Base-by-base conservation (phyloP, 2,888 invertebrate species). In the Shargacucullia verbasci region DNA sequence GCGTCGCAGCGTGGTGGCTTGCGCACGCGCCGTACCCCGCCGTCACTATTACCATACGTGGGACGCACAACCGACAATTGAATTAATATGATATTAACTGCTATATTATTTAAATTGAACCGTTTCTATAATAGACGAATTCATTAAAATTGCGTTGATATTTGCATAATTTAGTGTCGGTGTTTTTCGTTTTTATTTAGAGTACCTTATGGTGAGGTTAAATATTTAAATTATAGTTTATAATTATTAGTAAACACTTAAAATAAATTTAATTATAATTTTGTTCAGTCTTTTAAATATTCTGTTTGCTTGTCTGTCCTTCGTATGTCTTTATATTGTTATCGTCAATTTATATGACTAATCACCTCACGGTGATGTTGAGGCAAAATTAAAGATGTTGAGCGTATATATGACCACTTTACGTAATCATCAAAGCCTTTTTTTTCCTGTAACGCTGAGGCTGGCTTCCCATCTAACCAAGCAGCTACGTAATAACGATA, bases 41-140 rank as follows among this genome's bases (percentile, higher is more conserved):
- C 80, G 82, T 81, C 77, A 71, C 75, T 59, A 84, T 84, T 83
- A 84, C 76, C 83, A 83, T 81, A 85, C 87, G 88, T 88, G 86
- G 88, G 87, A 63, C 58, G 83, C 44, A 79, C 69, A 70, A 81
- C 73, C 61, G 73, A 73, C 83, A 84, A 86, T 85, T 84, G 85
- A 84, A 85, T 86, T 84, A 84, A 84, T 82, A 78, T 78, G 55
- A 66, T 54, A 70, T 53, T 76, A 76, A 61, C 59, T 67, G 67
- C 47, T 67, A 47, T 76, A 66, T 70, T 72, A 70, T 73, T 76
- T 39, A 76, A 76, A 73, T 70, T 62, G 27, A 66, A 58, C 41
- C 37, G 50, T 65, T 41, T 25, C 11, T 69, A 44, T 73, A 61
- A 69, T 75, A 72, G 57, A 61, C 47, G 39, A 52, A 68, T 68